Evolutionary conservation across 2,797 vertebrate genomes (phyloP), one percentile per base, ranked within the genome.

Genomic region (Vipera ursinii): DNA sequence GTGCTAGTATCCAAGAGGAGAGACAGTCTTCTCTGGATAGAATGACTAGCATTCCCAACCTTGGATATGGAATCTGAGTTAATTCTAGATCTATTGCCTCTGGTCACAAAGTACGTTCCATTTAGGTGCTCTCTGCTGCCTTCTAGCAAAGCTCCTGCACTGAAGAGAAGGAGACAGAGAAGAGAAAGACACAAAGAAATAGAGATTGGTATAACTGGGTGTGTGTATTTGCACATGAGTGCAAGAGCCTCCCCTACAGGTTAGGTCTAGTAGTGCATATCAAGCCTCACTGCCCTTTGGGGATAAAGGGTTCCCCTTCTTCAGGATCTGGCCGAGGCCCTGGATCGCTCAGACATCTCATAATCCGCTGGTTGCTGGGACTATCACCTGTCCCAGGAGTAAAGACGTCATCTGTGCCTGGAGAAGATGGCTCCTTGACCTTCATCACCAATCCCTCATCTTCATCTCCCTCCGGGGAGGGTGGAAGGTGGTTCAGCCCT

Each of bases 281-380:
- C 32, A 13, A 93, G n/a, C 69, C 93, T 98, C 97, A 91, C 87
- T 97, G 97, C 15, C 96, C 97, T 94, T 98, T 98, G 93, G 97
- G 97, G 93, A 98, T 98, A 97, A 99, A 99, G 92, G 99, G 98
- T 56, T 99, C 98, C 0, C 98, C 98, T 95, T 99, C 96, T 14
- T 98, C 98, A 0, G 99, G 98, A 32, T 99, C 98, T 0, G 98
- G 98, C 53, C 97, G 97, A 0, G 99, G 99, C 32, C 99, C 99
- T 0, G 99, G 99, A 97, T 99, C 99, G 24, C 99, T 99, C 95
- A 99, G 98, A 96, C 99, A 99, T 90, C 99, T 98, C 92, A 97
- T 97, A 93, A 99, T 98, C 91, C 98, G 97, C 95, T 98, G 98
- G 60, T 98, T 98, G 95, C 97, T 98, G 59, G 96, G 95, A 61